These are phyloP conservation scores for Nematostella vectensis DNA, from an alignment of 92 coral and sea anemone genomes.

Conservation along the genomic window DNA sequence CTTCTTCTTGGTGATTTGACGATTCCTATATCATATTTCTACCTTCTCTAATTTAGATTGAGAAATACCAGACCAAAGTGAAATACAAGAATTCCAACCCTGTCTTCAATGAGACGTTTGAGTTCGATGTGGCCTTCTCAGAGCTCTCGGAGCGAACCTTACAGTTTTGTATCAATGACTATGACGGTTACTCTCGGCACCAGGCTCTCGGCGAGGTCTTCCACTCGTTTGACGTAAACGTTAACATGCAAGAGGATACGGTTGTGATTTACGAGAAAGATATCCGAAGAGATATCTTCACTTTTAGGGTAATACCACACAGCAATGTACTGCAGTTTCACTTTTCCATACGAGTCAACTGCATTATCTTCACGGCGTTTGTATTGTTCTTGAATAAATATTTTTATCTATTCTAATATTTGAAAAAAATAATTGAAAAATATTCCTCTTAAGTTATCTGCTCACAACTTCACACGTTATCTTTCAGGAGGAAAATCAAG, in stretches of 20 bases:
- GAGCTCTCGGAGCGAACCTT: slow-evolving; percentile 89
- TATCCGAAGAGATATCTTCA: slow-evolving; percentile 47
- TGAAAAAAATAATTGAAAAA: too few species aligned
- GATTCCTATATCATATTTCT: too few species aligned
- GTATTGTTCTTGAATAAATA: too few species aligned
- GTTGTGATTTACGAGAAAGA: slow-evolving; percentile 33
- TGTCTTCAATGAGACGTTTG: slow-evolving; percentile 60
- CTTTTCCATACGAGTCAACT: not conserved
- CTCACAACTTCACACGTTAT: too few species aligned
- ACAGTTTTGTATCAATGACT: slow-evolving; percentile 65
- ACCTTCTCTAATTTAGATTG: slow-evolving; percentile 65
- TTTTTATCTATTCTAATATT: too few species aligned
- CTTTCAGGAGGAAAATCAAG: slow-evolving; percentile 42
- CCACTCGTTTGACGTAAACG: slow-evolving; percentile 78
- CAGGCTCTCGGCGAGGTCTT: slow-evolving; percentile 76
- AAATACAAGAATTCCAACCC: slow-evolving; percentile 70
- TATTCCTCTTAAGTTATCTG: too few species aligned
- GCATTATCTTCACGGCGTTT: not conserved
- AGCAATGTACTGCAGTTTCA: too few species aligned
- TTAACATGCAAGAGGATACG: slow-evolving; percentile 36
- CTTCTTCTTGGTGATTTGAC: too few species aligned
- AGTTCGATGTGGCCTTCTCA: slow-evolving; percentile 62
- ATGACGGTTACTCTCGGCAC: slow-evolving; percentile 83
- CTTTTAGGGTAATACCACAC: slow-evolving; percentile 62
- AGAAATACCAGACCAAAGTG: slow-evolving; percentile 65